phyloP scores from a whole-genome alignment of 2,888 invertebrate species.

The Aphodius sticticus region DNA sequence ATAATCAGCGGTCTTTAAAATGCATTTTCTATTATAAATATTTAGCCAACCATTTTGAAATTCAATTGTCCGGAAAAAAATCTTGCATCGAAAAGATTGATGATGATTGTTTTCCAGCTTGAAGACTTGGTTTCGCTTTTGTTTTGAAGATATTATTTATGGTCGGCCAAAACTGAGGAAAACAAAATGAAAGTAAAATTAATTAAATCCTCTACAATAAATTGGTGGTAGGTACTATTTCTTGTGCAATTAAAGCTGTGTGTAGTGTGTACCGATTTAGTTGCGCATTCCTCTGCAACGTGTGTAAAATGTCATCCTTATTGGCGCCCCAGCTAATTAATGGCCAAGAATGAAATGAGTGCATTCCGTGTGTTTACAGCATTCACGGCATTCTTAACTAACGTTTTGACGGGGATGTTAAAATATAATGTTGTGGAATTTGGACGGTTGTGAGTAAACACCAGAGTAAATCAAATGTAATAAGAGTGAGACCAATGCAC shows the following conservation, averaged over 20 bases:
- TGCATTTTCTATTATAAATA: too few relatives aligned
- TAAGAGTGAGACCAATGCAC: conserved; percentile 14
- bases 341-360: conserved; percentile 15
- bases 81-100: too few relatives aligned
- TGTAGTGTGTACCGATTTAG: conserved; percentile 15
- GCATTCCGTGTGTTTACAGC: conserved; percentile 28
- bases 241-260: neutral
- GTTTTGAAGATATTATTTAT: too few relatives aligned
- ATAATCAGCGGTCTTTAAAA: too few relatives aligned
- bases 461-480: conserved; percentile 22
- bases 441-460: conserved; percentile 27
- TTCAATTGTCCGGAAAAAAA: too few relatives aligned
- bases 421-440: conserved; percentile 30
- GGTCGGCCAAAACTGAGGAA: neutral
- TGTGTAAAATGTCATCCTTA: conserved; percentile 18
- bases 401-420: conserved; percentile 27
- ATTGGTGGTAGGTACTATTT: neutral
- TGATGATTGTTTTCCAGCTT: too few relatives aligned
- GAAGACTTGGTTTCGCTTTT: too few relatives aligned
- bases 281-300: conserved; percentile 12
- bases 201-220: neutral
- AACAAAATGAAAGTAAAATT: neutral
- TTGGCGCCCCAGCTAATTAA: conserved; percentile 23
- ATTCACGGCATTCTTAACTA: conserved; percentile 31
- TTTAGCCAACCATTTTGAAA: too few relatives aligned